Evolutionary conservation across 2,113 vertebrate species (phyloP).

Genomic region (Brienomyrus brachyistius): DNA sequence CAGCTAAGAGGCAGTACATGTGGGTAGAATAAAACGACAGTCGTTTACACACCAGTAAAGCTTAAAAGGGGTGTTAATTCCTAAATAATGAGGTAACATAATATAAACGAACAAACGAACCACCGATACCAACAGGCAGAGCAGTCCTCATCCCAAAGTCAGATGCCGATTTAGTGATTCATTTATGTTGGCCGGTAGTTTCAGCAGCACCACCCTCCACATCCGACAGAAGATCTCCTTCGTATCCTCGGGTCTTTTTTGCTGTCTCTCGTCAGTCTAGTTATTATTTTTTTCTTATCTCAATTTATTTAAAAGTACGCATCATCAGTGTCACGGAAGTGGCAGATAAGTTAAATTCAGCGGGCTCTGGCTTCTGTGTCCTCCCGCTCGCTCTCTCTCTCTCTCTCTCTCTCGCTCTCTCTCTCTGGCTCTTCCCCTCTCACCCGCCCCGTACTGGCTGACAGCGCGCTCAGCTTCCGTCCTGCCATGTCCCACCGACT

Average conservation of each 20-base stretch:
- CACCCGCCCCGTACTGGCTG: background rate
- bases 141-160: constrained; percentile 4
- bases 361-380: background rate
- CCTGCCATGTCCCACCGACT: background rate
- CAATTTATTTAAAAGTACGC: background rate
- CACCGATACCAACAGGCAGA: background rate
- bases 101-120: background rate
- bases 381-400: constrained; percentile 1
- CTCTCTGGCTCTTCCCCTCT: background rate
- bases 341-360: constrained; percentile 2
- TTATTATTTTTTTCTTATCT: background rate
- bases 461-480: constrained; percentile 29
- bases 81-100: background rate
- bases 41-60: background rate
- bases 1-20: background rate
- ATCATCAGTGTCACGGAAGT: constrained; percentile 13
- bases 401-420: background rate
- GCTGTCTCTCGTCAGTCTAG: background rate
- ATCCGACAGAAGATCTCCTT: background rate
- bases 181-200: background rate
- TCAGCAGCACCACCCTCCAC: constrained; percentile 3
- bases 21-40: background rate
- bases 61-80: background rate
- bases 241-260: background rate
- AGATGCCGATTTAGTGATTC: background rate